Evolutionary conservation across 1,140 invertebrate species (phyloP).

Genomic region (Acromyrmex echinatior): DNA sequence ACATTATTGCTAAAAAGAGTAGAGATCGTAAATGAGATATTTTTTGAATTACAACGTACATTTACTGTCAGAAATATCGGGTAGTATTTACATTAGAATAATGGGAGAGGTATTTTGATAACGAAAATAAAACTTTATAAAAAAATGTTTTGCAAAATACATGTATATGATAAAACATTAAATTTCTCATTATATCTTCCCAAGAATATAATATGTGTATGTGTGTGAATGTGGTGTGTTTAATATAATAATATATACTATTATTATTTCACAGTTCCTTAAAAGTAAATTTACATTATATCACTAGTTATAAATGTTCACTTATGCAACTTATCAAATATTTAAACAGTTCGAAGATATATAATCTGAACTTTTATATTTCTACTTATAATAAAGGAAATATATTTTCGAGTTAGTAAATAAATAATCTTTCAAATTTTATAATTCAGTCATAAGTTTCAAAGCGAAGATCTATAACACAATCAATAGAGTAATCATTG

Average conservation of each 20-base stretch:
- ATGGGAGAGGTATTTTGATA: conserved; percentile 47
- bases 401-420: conserved; percentile 54
- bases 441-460: conserved; percentile 70
- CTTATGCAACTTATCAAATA: conserved; percentile 61
- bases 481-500: background rate
- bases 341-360: conserved; percentile 62
- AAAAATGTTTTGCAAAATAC: conserved; percentile 69
- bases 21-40: background rate
- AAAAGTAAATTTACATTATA: conserved; percentile 65
- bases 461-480: conserved; percentile 30
- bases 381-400: conserved; percentile 57
- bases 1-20: background rate
- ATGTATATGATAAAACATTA: conserved; percentile 75
- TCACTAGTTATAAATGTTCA: conserved; percentile 55
- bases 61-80: background rate
- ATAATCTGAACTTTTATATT: conserved; percentile 68
- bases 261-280: conserved; percentile 66
- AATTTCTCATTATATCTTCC: conserved; percentile 75
- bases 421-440: conserved; percentile 49
- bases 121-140: conserved; percentile 71
- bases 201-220: conserved; percentile 78
- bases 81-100: conserved; percentile 1
- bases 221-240: conserved; percentile 28
- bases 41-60: background rate
- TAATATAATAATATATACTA: conserved; percentile 49